phyloP scores from a whole-genome alignment of 2,888 invertebrate species.

The Epinotia nisella region DNA sequence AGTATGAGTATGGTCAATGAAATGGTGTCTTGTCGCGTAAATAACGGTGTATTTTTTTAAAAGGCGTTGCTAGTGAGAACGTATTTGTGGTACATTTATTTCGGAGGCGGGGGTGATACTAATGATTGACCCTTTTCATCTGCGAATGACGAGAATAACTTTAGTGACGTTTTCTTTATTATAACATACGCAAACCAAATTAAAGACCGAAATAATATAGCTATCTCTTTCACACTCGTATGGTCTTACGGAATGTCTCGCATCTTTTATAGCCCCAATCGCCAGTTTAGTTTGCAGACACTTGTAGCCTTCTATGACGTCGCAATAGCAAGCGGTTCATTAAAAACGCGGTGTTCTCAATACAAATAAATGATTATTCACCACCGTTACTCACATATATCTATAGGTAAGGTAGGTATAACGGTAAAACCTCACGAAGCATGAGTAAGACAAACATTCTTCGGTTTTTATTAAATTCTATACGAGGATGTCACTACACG shows the following conservation, averaged over 20 bases:
- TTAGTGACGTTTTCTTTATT: too few species aligned
- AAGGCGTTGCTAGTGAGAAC: not conserved
- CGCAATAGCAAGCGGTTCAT: not conserved
- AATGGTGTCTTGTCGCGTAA: too few species aligned
- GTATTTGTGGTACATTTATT: too few species aligned
- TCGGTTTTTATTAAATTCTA: conserved; percentile 2
- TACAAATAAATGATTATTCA: conserved; percentile 21
- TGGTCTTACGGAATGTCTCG: not conserved
- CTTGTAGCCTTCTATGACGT: not conserved
- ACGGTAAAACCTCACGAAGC: conserved; percentile 29
- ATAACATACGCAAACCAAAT: too few species aligned
- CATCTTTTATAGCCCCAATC: not conserved
- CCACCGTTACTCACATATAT: conserved; percentile 35
- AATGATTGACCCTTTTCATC: not conserved
- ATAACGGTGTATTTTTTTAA: too few species aligned
- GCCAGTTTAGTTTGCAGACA: too few species aligned
- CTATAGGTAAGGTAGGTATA: conserved; percentile 14
- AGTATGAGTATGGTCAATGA: too few species aligned
- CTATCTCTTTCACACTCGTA: not conserved
- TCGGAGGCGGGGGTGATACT: too few species aligned
- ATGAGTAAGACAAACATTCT: conserved; percentile 15
- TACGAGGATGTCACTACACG: not conserved
- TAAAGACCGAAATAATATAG: not conserved
- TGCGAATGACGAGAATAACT: not conserved
- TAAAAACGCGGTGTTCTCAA: not conserved